These are phyloP conservation scores for Oryzias woworae DNA, from an alignment of 2,113 vertebrate species.

Conservation along the genomic window DNA sequence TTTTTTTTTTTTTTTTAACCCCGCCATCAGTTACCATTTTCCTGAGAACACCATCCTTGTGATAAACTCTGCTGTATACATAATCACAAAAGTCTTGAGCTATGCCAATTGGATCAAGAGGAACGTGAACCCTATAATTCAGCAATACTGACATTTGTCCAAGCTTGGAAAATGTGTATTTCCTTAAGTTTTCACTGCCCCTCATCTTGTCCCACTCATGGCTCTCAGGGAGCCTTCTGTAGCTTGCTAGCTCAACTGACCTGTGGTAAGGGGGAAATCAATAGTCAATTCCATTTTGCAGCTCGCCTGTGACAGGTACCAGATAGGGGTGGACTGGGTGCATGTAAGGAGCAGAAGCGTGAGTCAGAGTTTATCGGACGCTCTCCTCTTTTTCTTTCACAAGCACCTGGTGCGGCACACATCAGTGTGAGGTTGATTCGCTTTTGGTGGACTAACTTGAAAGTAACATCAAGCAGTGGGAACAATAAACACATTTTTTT, in stretches of 20 bases:
- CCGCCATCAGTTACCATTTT: too few relatives aligned
- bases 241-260: slow-evolving; percentile 68
- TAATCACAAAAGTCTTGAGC: too few relatives aligned
- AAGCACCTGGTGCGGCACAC: slow-evolving; percentile 23
- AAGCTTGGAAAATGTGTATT: slow-evolving; percentile 18
- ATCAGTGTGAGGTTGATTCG: slow-evolving; percentile 19
- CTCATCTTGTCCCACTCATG: slow-evolving; percentile 33
- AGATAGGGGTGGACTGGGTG: slow-evolving; percentile 79
- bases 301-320: slow-evolving; percentile 76
- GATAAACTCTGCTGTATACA: too few relatives aligned
- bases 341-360: slow-evolving; percentile 74
- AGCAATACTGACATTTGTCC: too few relatives aligned
- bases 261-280: slow-evolving; percentile 79
- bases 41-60: too few relatives aligned
- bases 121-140: too few relatives aligned
- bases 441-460: neutral
- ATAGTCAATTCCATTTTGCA: slow-evolving; percentile 84
- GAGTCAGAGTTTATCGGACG: slow-evolving; percentile 62
- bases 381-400: slow-evolving; percentile 9
- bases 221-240: slow-evolving; percentile 45
- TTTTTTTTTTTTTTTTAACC: too few relatives aligned
- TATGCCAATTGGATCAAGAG: too few relatives aligned
- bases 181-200: slow-evolving; percentile 25
- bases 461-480: slow-evolving; percentile 3
- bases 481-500: neutral